Evolutionary conservation across 2,888 invertebrate genomes (phyloP).

Genomic region (Hecatera dysodea): DNA sequence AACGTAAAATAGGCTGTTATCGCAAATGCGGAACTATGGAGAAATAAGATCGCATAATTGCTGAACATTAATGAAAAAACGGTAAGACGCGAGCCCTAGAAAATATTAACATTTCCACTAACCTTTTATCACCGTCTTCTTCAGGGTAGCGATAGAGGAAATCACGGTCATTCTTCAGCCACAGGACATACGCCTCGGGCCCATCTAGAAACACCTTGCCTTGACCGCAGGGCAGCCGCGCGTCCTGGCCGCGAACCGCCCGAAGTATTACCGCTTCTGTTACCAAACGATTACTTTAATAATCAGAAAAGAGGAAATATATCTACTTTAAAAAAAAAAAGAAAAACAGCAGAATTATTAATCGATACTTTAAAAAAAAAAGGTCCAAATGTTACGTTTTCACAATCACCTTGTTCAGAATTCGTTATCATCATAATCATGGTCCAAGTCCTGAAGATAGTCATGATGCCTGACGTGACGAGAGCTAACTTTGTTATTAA

Average conservation of each 20-base stretch:
- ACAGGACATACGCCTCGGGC: slow-evolving; percentile 80
- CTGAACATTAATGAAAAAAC: background rate
- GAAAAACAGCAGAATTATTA: background rate
- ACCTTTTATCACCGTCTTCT: slow-evolving; percentile 69
- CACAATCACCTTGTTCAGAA: background rate
- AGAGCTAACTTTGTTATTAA: background rate
- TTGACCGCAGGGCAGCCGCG: slow-evolving; percentile 81
- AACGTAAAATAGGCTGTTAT: background rate
- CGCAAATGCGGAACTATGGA: background rate
- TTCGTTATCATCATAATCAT: slow-evolving; percentile 8
- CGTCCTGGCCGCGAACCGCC: slow-evolving; percentile 78
- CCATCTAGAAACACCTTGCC: slow-evolving; percentile 83
- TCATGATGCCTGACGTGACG: slow-evolving; percentile 1
- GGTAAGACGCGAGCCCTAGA: background rate
- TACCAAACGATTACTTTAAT: background rate
- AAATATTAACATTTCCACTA: slow-evolving; percentile 7
- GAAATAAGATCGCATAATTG: slow-evolving; percentile 4
- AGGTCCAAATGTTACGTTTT: background rate
- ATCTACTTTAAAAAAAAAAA: background rate
- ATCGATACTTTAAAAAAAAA: background rate
- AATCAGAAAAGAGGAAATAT: background rate
- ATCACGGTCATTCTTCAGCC: slow-evolving; percentile 82
- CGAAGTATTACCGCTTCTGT: slow-evolving; percentile 68
- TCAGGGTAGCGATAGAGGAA: slow-evolving; percentile 80
- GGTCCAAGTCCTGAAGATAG: background rate